These are phyloP conservation scores for Heterotilapia buettikoferi DNA, from an alignment of 2,113 vertebrate species.

Conservation along the genomic window DNA sequence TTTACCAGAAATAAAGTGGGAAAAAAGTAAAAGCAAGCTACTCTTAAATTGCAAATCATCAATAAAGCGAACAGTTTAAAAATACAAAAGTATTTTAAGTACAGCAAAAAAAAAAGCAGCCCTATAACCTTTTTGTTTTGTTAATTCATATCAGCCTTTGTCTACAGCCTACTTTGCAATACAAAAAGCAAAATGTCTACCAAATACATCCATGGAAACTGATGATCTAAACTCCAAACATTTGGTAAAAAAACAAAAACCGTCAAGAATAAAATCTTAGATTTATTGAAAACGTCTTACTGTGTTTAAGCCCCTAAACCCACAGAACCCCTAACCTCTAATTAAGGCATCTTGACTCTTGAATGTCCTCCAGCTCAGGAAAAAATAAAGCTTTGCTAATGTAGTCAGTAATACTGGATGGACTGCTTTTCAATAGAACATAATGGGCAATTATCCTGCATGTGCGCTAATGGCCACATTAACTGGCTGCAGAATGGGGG, in stretches of 20 bases:
- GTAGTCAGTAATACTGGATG: slow-evolving; percentile 33
- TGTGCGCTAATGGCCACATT: slow-evolving; percentile 58
- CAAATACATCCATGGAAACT: not conserved
- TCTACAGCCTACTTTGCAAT: not conserved
- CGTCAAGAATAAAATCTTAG: slow-evolving; percentile 5
- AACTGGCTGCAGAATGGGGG: slow-evolving; percentile 30
- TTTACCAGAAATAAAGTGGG: not conserved
- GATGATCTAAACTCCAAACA: not conserved
- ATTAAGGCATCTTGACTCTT: slow-evolving; percentile 28
- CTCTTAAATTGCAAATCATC: not conserved
- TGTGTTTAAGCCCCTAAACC: slow-evolving; percentile 5
- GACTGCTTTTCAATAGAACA: slow-evolving; percentile 43
- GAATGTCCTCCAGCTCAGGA: not conserved
- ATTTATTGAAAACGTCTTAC: not conserved
- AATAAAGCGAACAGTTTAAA: not conserved
- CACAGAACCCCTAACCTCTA: not conserved
- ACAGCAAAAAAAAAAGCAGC: not conserved
- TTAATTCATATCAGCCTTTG: not conserved
- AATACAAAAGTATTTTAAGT: not conserved
- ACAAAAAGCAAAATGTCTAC: not conserved
- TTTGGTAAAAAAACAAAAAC: slow-evolving; percentile 15
- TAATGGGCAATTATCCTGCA: slow-evolving; percentile 63
- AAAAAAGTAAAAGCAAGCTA: not conserved
- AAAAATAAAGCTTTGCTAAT: slow-evolving; percentile 11
- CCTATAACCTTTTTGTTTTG: not conserved